Evolutionary conservation across 2,797 vertebrate species (phyloP), one percentile per base, ranked within the genome.

Genomic region (Anniella stebbinsi): DNA sequence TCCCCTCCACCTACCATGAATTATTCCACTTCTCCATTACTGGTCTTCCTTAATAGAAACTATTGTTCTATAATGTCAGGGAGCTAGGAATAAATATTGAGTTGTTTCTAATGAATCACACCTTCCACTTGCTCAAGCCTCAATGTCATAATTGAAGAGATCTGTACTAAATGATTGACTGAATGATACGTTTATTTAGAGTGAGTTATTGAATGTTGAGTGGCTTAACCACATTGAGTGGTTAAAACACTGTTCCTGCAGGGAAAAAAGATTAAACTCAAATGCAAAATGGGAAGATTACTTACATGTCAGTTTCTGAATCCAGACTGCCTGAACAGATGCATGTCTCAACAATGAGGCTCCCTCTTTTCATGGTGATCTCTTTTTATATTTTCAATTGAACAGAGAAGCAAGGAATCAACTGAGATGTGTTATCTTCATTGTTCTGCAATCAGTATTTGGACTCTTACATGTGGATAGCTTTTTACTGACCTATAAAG

Each of bases 21-120:
- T 45, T 77, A 45, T 77, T 86, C 33, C 33, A 54, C 33, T 18
- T 25, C 33, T 23, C 72, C 72, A 38, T 76, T 76, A 11, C n/a
- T 82, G 57, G 66, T 82, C 1, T 51, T 87, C 45, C 30, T 13
- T 80, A 78, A 33, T 15, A 94, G 90, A 91, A 89, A 89, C 72
- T 90, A 87, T 89, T 93, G 75, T 72, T 87, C 88, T 60, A 83
- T 38, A 38, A 73, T 89, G 80, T 66, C 63, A 92, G 80, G 88
- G 15, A 21, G 80, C 72, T 69, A 77, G 72, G 8, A n/a, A 13
- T 83, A 30, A 45, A 15, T 82, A 60, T 75, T 77, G 48, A 89
- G 7, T 28, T 10, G 1, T 4, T 54, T 87, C 84, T 88, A 88
- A 84, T 41, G 69, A 87, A 91, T 48, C 10, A 25, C 25, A 88